These are phyloP conservation scores for Hylia prasina DNA, from an alignment of 2,113 vertebrate genomes.

Conservation along the genomic window DNA sequence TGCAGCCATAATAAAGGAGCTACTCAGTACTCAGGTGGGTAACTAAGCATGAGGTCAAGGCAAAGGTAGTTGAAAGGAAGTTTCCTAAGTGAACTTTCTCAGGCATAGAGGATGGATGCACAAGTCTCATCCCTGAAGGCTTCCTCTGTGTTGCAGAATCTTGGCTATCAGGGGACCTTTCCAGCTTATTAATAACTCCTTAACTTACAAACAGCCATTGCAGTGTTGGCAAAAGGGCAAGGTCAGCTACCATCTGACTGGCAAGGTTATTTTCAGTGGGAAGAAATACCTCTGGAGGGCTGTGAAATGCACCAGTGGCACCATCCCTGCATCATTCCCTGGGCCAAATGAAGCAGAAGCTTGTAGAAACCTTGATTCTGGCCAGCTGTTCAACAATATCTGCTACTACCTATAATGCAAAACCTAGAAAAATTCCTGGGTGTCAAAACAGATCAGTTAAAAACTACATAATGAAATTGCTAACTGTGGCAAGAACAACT, in stretches of 20 bases:
- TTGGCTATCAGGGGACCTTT: background rate
- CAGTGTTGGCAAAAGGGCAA: background rate
- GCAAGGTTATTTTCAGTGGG: accelerated
- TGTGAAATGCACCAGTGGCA: background rate
- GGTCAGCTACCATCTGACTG: background rate
- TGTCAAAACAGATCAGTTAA: background rate
- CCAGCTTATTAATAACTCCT: background rate
- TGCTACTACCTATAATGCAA: background rate
- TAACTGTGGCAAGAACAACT: background rate
- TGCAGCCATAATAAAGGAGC: background rate
- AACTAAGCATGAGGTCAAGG: background rate
- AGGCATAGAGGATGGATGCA: background rate
- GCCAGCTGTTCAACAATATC: background rate
- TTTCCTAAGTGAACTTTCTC: background rate
- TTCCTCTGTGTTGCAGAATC: background rate
- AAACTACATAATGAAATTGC: background rate
- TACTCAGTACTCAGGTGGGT: background rate
- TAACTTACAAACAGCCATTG: background rate
- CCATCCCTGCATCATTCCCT: background rate
- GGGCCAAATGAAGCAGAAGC: background rate
- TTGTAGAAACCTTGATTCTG: background rate
- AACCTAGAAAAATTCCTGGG: background rate
- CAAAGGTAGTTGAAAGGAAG: background rate
- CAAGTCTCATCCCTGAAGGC: background rate
- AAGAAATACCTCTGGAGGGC: background rate